These are phyloP conservation scores for Pyrgus malvae DNA, from an alignment of 2,888 invertebrate species.

Conservation along the genomic window DNA sequence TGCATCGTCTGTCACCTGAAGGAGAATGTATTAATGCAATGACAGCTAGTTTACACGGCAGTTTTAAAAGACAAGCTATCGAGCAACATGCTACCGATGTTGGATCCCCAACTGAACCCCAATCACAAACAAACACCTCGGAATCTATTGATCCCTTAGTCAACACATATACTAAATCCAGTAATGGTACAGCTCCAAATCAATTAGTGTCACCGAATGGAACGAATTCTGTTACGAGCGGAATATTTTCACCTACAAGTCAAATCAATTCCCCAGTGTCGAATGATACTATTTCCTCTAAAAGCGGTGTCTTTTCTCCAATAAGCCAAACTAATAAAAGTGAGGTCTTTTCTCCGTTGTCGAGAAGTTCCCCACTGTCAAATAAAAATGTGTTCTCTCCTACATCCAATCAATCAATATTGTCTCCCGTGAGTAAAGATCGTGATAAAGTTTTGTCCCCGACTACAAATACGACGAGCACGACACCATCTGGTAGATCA, in stretches of 20 bases:
- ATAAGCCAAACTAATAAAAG: constrained; percentile 77
- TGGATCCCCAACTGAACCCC: constrained; percentile 67
- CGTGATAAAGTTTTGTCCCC: constrained; percentile 71
- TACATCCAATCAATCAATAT: constrained; percentile 68
- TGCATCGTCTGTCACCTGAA: constrained; percentile 87
- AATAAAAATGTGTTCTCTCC: constrained; percentile 74
- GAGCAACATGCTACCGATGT: constrained; percentile 67
- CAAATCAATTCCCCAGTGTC: constrained; percentile 79
- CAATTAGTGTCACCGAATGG: constrained; percentile 76
- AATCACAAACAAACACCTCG: constrained; percentile 68
- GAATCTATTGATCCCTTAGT: constrained; percentile 65
- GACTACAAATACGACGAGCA: constrained; percentile 73
- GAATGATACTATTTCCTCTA: constrained; percentile 77
- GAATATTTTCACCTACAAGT: constrained; percentile 78
- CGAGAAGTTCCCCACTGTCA: constrained; percentile 74
- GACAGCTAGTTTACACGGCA: constrained; percentile 85
- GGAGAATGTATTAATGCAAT: constrained; percentile 84
- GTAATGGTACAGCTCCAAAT: constrained; percentile 62
- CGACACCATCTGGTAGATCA: constrained; percentile 81
- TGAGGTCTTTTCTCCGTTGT: constrained; percentile 73
- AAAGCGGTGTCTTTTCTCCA: constrained; percentile 78
- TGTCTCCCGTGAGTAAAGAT: constrained; percentile 70
- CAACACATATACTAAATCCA: constrained; percentile 69
- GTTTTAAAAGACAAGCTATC: constrained; percentile 82
- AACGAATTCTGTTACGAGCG: constrained; percentile 77